Percentiles rank a stretch among this genome's conserved stretches.
phyloP scores from a whole-genome alignment of 1,140 invertebrate genomes.

The Odontomachus brunneus region DNA sequence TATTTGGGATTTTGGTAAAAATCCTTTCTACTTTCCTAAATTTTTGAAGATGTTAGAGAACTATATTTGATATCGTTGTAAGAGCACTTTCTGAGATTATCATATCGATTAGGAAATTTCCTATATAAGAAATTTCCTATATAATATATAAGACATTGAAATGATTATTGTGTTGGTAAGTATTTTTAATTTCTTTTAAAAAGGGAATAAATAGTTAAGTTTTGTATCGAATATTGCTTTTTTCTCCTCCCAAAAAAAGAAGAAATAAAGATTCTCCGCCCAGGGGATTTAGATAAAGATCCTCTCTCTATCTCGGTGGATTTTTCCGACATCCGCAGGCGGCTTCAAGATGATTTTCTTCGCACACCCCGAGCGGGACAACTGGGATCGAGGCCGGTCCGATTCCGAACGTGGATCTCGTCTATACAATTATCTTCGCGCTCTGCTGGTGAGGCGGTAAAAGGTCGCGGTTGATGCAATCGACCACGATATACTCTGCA shows the following conservation, averaged over 20 bases:
- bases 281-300: not conserved
- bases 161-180: no score
- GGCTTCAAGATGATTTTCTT: slow-evolving; percentile 5
- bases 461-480: slow-evolving; percentile 62
- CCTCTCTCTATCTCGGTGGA: not conserved
- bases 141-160: no score
- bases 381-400: slow-evolving; percentile 48
- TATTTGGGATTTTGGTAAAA: no score
- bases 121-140: no score
- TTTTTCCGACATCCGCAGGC: not conserved
- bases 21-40: no score
- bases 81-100: no score
- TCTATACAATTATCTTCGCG: slow-evolving; percentile 63
- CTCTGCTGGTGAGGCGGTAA: slow-evolving; percentile 64
- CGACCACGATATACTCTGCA: slow-evolving; percentile 55
- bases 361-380: slow-evolving; percentile 8
- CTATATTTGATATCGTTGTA: no score
- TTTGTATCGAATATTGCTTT: not conserved
- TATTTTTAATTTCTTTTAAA: no score
- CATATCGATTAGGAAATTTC: no score
- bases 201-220: not conserved
- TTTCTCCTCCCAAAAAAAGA: not conserved
- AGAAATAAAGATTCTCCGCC: not conserved
- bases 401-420: slow-evolving; percentile 57
- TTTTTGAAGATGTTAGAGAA: no score